These are phyloP conservation scores for Steatocranus sp. DNA, from an alignment of 2,797 vertebrate species.

Conservation along the genomic window DNA sequence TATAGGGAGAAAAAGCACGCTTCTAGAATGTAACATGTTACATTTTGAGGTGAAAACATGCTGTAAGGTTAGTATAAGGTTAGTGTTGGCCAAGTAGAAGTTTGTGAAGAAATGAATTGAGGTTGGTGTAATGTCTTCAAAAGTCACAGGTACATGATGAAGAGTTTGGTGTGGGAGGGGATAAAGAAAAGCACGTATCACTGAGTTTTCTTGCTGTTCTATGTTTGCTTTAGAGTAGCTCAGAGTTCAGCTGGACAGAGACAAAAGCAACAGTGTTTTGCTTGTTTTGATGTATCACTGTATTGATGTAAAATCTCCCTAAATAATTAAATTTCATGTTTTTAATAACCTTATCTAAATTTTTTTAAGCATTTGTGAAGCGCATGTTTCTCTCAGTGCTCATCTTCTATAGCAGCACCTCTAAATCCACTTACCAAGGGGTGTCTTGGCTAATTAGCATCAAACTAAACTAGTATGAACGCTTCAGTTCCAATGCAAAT, in stretches of 20 bases:
- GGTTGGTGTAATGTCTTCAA: not conserved
- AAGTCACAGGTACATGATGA: not conserved
- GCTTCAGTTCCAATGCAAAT: slow-evolving; percentile 59
- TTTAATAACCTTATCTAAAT: not conserved
- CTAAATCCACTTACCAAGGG: slow-evolving; percentile 44
- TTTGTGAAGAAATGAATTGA: not conserved
- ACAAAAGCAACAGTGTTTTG: not conserved
- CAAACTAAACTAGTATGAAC: slow-evolving; percentile 60
- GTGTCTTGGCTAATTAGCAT: slow-evolving; percentile 63
- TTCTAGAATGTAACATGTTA: not conserved
- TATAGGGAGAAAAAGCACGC: not conserved
- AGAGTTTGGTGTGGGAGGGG: slow-evolving; percentile 1
- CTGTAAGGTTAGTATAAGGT: not conserved
- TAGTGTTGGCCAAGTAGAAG: not conserved
- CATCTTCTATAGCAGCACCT: slow-evolving; percentile 20
- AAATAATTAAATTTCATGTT: not conserved
- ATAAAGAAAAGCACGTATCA: not conserved
- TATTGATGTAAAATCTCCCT: not conserved
- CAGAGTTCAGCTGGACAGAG: slow-evolving; percentile 12
- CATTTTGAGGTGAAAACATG: not conserved
- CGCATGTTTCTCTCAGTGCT: slow-evolving; percentile 14
- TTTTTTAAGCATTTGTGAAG: not conserved
- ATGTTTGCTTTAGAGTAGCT: slow-evolving; percentile 20
- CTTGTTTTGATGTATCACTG: not conserved
- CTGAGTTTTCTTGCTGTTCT: not conserved